Percentiles rank a stretch among this genome's conserved stretches.
Conservation (phyloP, 1,140 invertebrate genomes). For the Alviniconcha marisindica region DNA sequence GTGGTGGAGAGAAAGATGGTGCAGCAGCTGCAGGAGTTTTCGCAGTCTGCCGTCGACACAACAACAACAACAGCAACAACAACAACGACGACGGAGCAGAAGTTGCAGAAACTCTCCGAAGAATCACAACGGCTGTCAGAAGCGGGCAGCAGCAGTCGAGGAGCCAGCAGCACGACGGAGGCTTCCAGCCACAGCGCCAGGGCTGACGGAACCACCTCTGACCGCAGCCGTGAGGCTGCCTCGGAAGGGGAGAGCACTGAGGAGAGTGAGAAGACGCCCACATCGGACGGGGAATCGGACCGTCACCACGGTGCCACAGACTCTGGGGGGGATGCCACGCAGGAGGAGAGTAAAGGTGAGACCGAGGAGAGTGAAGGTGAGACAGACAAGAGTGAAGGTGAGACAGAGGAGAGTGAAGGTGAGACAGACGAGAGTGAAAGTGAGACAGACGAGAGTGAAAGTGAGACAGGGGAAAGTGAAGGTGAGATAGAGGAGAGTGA, state of each 20-base stretch:
- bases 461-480: no score
- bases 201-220: conserved; percentile 56
- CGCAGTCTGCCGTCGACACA: conserved; percentile 32
- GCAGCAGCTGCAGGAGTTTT: conserved; percentile 74
- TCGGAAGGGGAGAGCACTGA: conserved; percentile 69
- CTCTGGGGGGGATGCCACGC: conserved; percentile 53
- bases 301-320: conserved; percentile 54
- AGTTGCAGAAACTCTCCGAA: conserved; percentile 26
- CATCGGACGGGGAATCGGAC: conserved; percentile 65
- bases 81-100: no score
- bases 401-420: no score
- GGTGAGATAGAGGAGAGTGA: no score
- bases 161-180: conserved; percentile 55
- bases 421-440: no score
- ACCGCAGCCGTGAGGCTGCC: conserved; percentile 60
- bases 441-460: no score
- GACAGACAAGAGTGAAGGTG: no score
- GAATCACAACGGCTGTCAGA: conserved; percentile 51
- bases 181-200: conserved; percentile 52
- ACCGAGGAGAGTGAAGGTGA: no score
- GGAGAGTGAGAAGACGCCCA: conserved; percentile 71
- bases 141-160: conserved; percentile 34
- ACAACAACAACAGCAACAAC: neutral
- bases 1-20: conserved; percentile 75
- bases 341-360: conserved; percentile 51